Evolutionary conservation across 2,888 invertebrate species (phyloP).

Genomic region (Entomobrya proxima): DNA sequence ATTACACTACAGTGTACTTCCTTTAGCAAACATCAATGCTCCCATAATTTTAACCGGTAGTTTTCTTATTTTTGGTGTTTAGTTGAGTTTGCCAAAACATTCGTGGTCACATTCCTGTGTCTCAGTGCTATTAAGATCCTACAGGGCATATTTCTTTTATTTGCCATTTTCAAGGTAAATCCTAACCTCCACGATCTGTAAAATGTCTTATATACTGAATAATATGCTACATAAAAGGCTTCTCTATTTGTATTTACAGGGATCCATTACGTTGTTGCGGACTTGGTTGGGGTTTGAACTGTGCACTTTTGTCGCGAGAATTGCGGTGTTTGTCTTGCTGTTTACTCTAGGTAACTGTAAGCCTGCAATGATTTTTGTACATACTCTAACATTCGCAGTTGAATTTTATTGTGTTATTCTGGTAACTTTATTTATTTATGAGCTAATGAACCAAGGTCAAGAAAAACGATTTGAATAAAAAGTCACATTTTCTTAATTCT

Average conservation of each 20-base stretch:
- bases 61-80: background rate
- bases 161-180: conserved; percentile 34
- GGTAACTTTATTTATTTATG: conserved; percentile 28
- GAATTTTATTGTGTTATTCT: conserved; percentile 42
- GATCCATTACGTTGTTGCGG: conserved; percentile 30
- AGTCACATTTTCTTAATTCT: no score
- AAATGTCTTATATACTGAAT: no score
- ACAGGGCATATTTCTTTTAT: conserved; percentile 35
- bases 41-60: no score
- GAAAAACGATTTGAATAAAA: no score
- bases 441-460: no score
- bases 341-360: conserved; percentile 46
- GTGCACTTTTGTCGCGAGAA: conserved; percentile 22
- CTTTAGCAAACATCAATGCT: background rate
- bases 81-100: conserved; percentile 36
- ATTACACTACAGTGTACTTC: no score
- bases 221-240: no score
- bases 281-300: conserved; percentile 2
- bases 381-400: conserved; percentile 30
- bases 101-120: conserved; percentile 24
- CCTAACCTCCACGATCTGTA: no score
- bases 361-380: conserved; percentile 44
- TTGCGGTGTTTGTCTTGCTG: conserved; percentile 27
- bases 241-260: no score
- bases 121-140: conserved; percentile 40